Conservation (phyloP, 23 tunicate genomes). For the Ciona savignyi region DNA sequence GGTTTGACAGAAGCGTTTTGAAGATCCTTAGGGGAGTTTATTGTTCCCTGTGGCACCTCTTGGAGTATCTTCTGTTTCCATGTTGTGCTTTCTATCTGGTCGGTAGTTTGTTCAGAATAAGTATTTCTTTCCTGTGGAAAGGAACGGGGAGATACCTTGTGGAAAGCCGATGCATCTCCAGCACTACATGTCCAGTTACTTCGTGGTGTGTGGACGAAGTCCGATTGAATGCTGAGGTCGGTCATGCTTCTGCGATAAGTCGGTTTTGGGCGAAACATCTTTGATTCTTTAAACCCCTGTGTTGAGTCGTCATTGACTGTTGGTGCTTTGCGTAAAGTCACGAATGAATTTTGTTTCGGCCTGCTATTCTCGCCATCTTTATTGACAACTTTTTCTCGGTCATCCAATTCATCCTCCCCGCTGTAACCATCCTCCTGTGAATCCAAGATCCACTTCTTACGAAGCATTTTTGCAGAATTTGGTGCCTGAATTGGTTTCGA, state of each 20-base stretch:
- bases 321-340: background rate
- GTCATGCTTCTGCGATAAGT: conserved; percentile 30
- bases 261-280: conserved; percentile 8
- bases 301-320: conserved; percentile 1
- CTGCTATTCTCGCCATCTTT: background rate
- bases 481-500: background rate
- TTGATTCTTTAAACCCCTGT: background rate
- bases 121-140: too few relatives aligned
- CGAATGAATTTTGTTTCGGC: background rate
- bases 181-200: background rate
- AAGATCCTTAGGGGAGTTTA: background rate
- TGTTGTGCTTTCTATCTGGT: background rate
- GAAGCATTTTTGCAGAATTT: background rate
- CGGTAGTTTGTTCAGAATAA: background rate
- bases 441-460: background rate
- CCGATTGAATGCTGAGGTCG: conserved; percentile 15
- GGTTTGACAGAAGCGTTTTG: background rate
- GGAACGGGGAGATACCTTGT: background rate
- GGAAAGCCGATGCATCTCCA: background rate
- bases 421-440: conserved; percentile 56
- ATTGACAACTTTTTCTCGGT: background rate
- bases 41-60: background rate
- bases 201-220: background rate
- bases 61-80: background rate
- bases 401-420: conserved; percentile 69